Evolutionary conservation across 2,888 invertebrate genomes (phyloP), one percentile per base, ranked within the genome.

Genomic region (Pheosia tremula): DNA sequence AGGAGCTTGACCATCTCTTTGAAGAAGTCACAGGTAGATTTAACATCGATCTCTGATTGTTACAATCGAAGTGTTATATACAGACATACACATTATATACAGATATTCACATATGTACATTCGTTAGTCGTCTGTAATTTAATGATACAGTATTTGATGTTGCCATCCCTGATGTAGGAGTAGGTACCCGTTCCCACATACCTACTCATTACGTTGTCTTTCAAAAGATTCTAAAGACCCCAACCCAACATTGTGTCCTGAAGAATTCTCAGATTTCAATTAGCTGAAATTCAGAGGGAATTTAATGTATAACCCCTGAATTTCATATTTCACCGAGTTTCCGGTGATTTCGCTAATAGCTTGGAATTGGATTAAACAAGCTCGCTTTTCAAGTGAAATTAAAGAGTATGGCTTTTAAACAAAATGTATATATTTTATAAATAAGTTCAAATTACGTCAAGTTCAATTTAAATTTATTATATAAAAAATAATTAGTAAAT

Each of bases 201-300:
- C 24, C 24, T 24, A 39, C 53, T 64, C 58, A 64, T 68, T 64
- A 62, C 47, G 49, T 63, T 57, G 58, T 36, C 54, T 55, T 47
- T 59, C 57, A 63, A 63, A 67, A 63, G 52, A 56, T 59, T 24
- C 24, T 24, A 24, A 54, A 13, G 24, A 24, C 4, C 47, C n/a
- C n/a, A 10, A 10, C 0, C 4, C n/a, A 13, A 5, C 54, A 50
- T 55, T 53, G 59, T 66, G 61, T 61, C 61, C 53, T 61, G 66
- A 66, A 66, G 68, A 70, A 50, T 50, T 77, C 78, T 84, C 78
- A 68, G 68, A 77, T 82, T 84, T 80, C 79, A 82, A 84, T 85
- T 81, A 82, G 73, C 66, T 64, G 67, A 67, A 67, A 61, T 45
- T 67, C 24, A 63, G 61, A 66, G 72, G 79, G 80, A 72, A 73